Evolutionary conservation across 1,140 invertebrate species (phyloP), one percentile per base, ranked within the genome.

Genomic region (Steinernema feltiae): DNA sequence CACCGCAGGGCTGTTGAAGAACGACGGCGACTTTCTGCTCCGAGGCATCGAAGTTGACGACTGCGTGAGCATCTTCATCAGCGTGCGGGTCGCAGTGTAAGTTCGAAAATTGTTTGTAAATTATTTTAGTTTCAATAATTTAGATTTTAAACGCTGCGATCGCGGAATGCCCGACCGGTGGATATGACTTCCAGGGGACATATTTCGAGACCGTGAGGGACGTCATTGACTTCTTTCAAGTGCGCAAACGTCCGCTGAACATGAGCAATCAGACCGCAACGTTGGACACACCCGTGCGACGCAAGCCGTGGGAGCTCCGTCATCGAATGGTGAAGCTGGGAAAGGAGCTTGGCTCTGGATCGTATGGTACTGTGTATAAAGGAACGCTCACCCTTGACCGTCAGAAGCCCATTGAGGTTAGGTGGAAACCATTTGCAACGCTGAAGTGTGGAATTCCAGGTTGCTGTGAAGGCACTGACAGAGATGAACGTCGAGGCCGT

Each of bases 331-430:
- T 46, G n/a, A 46, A 46, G 41, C 41, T 46, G 41, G 41, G 41
- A 46, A 46, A 81, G 72, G 79, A 79, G 70, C 70, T 79, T 12
- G 78, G 78, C 27, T 27, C 21, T 1, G 78, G 78, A 18, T 75
- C 78, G 1, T 79, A 77, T 30, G 78, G 78, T 35, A 48, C 32
- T 18, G 78, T 79, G 0, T 79, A 69, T 70, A 75, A 41, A 29
- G 78, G 79, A 17, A 70, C 32, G 3, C 41, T 79, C 31, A 73
- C 46, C 17, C 27, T 77, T 17, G 79, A 81, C 32, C 31, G 79
- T 41, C 32, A 81, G 41, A 81, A 80, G 71, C 79, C 73, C 7
- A 75, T 71, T n/a, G 30, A 24, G 29, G 70, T 71, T 7, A 78
- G 79, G 21, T 35, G 76, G 21, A 79, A 79, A 48, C 30, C 75